Percentiles rank a stretch among this genome's conserved stretches.
Conservation (phyloP, 2,888 invertebrate genomes). For the Drosophila lacicola region DNA sequence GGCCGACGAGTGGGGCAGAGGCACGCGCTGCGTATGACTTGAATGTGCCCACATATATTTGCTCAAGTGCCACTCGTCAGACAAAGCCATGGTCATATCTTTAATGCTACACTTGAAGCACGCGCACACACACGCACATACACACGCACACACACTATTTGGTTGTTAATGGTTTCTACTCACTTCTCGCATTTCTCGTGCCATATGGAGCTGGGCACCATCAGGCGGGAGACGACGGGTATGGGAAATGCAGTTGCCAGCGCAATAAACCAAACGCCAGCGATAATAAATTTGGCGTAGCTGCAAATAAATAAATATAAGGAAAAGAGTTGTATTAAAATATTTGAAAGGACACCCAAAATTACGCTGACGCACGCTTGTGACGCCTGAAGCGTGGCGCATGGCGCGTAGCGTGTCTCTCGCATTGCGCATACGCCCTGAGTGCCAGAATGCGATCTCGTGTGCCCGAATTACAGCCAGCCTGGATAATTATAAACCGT, state of each 20-base stretch:
- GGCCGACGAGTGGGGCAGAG: neutral
- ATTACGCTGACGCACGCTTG: slow-evolving; percentile 26
- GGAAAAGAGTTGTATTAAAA: slow-evolving; percentile 16
- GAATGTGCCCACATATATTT: slow-evolving; percentile 39
- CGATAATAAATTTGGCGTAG: slow-evolving; percentile 85
- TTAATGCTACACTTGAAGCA: slow-evolving; percentile 34
- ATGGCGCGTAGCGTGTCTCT: too few species aligned
- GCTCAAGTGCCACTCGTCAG: slow-evolving; percentile 41
- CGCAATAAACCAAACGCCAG: slow-evolving; percentile 86
- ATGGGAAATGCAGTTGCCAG: slow-evolving; percentile 93
- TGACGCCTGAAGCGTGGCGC: neutral
- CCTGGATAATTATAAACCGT: slow-evolving; percentile 72
- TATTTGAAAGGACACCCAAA: neutral
- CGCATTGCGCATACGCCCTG: slow-evolving; percentile 43
- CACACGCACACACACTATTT: neutral
- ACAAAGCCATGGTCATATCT: slow-evolving; percentile 41
- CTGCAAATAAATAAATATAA: slow-evolving; percentile 62
- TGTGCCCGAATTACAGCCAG: slow-evolving; percentile 51
- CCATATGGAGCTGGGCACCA: slow-evolving; percentile 87
- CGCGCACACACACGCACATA: slow-evolving; percentile 9
- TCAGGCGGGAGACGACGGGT: slow-evolving; percentile 89
- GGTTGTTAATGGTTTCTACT: slow-evolving; percentile 80
- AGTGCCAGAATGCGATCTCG: slow-evolving; percentile 17
- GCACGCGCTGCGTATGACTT: slow-evolving; percentile 25
- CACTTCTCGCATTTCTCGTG: slow-evolving; percentile 89